Evolutionary conservation across 2,113 vertebrate genomes (phyloP), one percentile per base, ranked within the genome.

Genomic region (Macaca nemestrina): DNA sequence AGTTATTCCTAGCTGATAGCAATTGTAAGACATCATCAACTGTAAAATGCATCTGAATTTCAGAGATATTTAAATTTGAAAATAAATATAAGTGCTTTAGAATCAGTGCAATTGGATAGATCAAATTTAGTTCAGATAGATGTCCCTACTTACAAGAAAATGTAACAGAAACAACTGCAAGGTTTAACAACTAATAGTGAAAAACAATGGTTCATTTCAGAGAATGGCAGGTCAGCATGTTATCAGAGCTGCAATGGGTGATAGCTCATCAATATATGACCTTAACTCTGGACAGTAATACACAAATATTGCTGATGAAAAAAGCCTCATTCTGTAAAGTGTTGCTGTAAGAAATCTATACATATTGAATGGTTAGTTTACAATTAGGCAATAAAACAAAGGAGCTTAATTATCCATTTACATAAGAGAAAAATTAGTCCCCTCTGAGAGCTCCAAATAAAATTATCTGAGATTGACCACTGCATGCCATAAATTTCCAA

Each of bases 341-440:
- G 40, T 61, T 94, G 38, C 68, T 59, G 14, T 57, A 83, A 91
- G 64, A 98, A 95, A 97, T 96, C 90, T 40, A 94, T 97, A 93
- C 23, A 52, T 81, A 95, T 55, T 68, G 68, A 97, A 79, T 98
- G 22, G 14, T 50, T 95, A 81, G 57, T 93, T 92, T 70, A 84
- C 35, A 96, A 81, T 82, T 75, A 43, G 79, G 84, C 50, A 87
- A 92, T 78, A 91, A 92, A 97, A 96, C 83, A 97, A 92, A 95
- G 67, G 25, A 92, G 8, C 32, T 78, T 93, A 94, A 93, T 76
- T 89, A 90, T 95, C 43, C 38, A 91, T 73, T 94, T 92, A 90
- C 8, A 20, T 52, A 87, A 79, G 59, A 96, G 23, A 93, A 97
- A 93, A 27, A 81, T 72, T 52, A 93, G 38, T 50, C 23, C 78